phyloP scores from a whole-genome alignment of 53 echinoderm and acorn worm genomes.

The Holothuria scabra region DNA sequence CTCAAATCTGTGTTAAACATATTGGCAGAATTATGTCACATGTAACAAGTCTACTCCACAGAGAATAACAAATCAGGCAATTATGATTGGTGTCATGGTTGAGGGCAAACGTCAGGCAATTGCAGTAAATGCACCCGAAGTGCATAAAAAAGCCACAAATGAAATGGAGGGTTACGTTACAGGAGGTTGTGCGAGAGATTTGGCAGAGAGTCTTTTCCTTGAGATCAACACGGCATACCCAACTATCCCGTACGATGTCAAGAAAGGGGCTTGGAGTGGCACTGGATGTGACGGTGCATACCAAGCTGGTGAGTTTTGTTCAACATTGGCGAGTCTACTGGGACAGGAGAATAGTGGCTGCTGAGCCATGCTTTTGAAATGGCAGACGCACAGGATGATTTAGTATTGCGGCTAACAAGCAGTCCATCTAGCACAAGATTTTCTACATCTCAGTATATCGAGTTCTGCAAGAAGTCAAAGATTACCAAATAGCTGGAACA shows the following conservation, averaged over 20 bases:
- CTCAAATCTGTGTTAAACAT: no score
- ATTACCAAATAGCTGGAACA: conserved; percentile 1
- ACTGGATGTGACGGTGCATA: conserved; percentile 17
- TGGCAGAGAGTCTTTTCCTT: background rate
- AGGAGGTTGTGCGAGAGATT: background rate
- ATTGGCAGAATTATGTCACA: background rate
- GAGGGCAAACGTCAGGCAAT: conserved; percentile 10
- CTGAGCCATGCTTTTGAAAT: conserved; percentile 7
- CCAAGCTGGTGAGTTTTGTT: background rate
- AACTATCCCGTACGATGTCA: background rate
- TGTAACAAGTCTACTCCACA: conserved; percentile 16
- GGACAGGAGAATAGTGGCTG: background rate
- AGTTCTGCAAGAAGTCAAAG: conserved; percentile 6
- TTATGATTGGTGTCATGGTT: background rate
- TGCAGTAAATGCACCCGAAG: background rate
- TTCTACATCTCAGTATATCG: conserved; percentile 12
- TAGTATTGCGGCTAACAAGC: background rate
- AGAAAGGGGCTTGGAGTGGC: background rate
- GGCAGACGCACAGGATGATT: background rate
- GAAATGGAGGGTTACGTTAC: background rate
- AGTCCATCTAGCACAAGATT: background rate
- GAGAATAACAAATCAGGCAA: background rate
- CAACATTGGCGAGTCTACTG: background rate
- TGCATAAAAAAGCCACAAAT: background rate
- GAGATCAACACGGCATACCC: background rate